phyloP scores from a whole-genome alignment of 2,888 invertebrate genomes.

The Hydriomena furcata region DNA sequence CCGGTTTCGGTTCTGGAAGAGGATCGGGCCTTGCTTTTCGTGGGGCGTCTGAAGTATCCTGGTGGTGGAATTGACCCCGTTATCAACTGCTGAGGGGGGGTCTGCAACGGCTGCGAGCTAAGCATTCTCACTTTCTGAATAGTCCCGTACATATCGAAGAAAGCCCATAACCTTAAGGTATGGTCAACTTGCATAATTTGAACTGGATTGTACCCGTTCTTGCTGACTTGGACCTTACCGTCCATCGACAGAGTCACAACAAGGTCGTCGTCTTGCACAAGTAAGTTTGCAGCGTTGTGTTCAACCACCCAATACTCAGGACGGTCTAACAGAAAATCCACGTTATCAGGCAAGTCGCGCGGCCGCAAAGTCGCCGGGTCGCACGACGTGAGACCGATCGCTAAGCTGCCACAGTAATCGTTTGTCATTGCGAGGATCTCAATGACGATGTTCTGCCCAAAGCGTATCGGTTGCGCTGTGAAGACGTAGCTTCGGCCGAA shows the following conservation, averaged over 20 bases:
- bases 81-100: conserved; percentile 78
- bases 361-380: conserved; percentile 91
- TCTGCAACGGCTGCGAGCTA: conserved; percentile 62
- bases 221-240: conserved; percentile 91
- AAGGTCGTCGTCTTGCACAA: conserved; percentile 94
- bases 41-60: conserved; percentile 43
- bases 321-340: conserved; percentile 94
- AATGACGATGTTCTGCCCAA: conserved; percentile 95
- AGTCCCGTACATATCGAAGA: conserved; percentile 97
- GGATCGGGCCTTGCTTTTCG: conserved; percentile 42
- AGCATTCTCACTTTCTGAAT: conserved; percentile 91
- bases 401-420: conserved; percentile 94
- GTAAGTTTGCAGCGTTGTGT: conserved; percentile 94
- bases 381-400: conserved; percentile 97
- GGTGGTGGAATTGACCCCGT: conserved; percentile 71
- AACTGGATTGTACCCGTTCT: conserved; percentile 91
- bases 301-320: conserved; percentile 99
- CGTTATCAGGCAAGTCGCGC: conserved; percentile 93
- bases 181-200: conserved; percentile 98
- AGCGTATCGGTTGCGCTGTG: conserved; percentile 92
- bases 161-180: conserved; percentile 95
- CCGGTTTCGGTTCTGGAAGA: too few relatives aligned
- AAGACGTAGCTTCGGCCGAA: conserved; percentile 98
- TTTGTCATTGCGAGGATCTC: conserved; percentile 92
- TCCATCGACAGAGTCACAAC: conserved; percentile 90